Evolutionary conservation across 2,113 vertebrate genomes (phyloP).

Genomic region (Callithrix jacchus): DNA sequence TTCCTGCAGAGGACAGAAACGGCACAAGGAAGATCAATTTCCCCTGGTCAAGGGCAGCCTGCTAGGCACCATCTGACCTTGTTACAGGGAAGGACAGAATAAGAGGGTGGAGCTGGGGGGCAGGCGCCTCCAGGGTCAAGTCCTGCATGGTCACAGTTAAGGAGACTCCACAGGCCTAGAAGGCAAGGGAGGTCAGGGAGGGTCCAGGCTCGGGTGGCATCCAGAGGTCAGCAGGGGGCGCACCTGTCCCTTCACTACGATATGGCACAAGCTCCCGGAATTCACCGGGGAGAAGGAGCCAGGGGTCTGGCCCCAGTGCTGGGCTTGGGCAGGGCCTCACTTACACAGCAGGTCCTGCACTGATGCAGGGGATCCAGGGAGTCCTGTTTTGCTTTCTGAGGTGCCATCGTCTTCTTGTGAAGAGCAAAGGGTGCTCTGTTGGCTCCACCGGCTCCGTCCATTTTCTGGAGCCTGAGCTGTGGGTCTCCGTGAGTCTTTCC

Average conservation of each 20-base stretch:
- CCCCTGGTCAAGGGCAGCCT: constrained; percentile 52
- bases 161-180: background rate
- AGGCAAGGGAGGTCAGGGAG: background rate
- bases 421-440: rapidly evolving
- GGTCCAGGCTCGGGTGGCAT: background rate
- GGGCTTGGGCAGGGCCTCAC: background rate
- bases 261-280: background rate
- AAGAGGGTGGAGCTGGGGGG: background rate
- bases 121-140: background rate
- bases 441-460: background rate
- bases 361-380: background rate
- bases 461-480: background rate
- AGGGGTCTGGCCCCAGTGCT: background rate
- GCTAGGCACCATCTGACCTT: constrained; percentile 26
- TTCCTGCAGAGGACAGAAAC: constrained; percentile 72
- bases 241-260: no score
- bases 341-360: constrained; percentile 36
- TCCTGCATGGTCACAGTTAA: background rate
- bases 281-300: background rate
- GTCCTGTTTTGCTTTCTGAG: background rate
- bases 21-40: constrained; percentile 56
- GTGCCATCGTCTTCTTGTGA: background rate
- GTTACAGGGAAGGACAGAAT: constrained; percentile 46
- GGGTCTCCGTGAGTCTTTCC: background rate
- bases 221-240: rapidly evolving